Percentiles rank a stretch among this genome's conserved stretches.
phyloP scores from a whole-genome alignment of 1,140 invertebrate genomes.

The Camponotus pennsylvanicus region DNA sequence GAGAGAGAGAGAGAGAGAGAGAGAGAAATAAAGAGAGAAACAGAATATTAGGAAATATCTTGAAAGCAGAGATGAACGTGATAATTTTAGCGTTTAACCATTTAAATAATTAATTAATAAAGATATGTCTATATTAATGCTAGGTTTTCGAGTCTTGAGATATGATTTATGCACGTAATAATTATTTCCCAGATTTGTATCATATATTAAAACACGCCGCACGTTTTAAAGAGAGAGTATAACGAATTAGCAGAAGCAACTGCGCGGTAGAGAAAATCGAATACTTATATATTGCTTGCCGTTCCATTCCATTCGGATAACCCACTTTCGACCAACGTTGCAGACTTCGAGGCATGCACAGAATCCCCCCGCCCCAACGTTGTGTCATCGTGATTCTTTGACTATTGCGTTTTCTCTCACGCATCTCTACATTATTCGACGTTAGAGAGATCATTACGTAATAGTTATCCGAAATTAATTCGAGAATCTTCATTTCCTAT shows the following conservation, averaged over 20 bases:
- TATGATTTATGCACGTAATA: neutral
- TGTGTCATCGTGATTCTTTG: slow-evolving; percentile 56
- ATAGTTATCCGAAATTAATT: neutral
- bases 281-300: slow-evolving; percentile 53
- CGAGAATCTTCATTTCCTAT: neutral
- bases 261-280: slow-evolving; percentile 68
- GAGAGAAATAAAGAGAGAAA: neutral
- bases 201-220: slow-evolving; percentile 3
- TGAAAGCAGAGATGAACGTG: neutral
- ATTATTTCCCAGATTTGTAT: slow-evolving; percentile 43
- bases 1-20: neutral
- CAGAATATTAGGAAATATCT: neutral
- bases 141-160: neutral
- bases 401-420: neutral
- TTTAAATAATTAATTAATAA: slow-evolving; percentile 5
- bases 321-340: slow-evolving; percentile 71
- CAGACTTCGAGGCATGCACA: slow-evolving; percentile 52
- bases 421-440: neutral
- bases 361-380: slow-evolving; percentile 50
- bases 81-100: neutral
- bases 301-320: slow-evolving; percentile 71
- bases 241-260: slow-evolving; percentile 67
- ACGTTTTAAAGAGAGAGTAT: slow-evolving; percentile 66
- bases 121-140: too few species aligned
- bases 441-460: slow-evolving; percentile 10